A percentile compares a stretch with the other conserved stretches of the same genome.
phyloP scores from a whole-genome alignment of 2,888 invertebrate species.

The Carterocephalus palaemon region DNA sequence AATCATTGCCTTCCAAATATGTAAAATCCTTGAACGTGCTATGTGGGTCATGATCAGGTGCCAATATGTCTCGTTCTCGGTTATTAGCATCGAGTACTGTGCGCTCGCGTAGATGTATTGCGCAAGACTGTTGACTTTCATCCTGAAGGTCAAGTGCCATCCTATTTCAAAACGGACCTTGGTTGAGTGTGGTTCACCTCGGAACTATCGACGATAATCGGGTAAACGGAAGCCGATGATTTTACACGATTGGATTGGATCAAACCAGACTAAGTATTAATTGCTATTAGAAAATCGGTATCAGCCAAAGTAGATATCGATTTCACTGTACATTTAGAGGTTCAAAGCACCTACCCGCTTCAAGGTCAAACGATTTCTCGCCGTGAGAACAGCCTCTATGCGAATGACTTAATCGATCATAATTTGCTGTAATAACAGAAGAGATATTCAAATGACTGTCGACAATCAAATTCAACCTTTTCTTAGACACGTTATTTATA shows the following conservation, averaged over 20 bases:
- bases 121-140: conserved; percentile 77
- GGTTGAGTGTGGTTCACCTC: conserved; percentile 73
- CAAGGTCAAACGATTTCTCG: conserved; percentile 71
- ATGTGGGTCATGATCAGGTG: conserved; percentile 77
- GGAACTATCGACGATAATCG: conserved; percentile 53
- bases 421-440: conserved; percentile 74
- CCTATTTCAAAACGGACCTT: conserved; percentile 78
- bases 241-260: conserved; percentile 63
- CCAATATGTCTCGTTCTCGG: conserved; percentile 69
- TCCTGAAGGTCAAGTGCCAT: conserved; percentile 78
- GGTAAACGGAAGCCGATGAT: conserved; percentile 68
- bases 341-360: conserved; percentile 51
- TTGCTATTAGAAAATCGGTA: conserved; percentile 19
- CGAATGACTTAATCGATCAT: conserved; percentile 73
- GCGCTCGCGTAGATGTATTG: conserved; percentile 63
- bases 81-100: conserved; percentile 72
- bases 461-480: conserved; percentile 78
- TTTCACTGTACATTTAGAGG: conserved; percentile 24
- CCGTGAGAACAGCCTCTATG: conserved; percentile 70
- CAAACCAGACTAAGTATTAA: conserved; percentile 29
- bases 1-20: conserved; percentile 75
- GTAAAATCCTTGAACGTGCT: conserved; percentile 75
- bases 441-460: conserved; percentile 75
- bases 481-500: conserved; percentile 76
- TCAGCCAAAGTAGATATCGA: conserved; percentile 9